A percentile compares a stretch with the other conserved stretches of the same genome.
phyloP scores from a whole-genome alignment of 2,797 vertebrate genomes.

The Rhinoraja longicauda region DNA sequence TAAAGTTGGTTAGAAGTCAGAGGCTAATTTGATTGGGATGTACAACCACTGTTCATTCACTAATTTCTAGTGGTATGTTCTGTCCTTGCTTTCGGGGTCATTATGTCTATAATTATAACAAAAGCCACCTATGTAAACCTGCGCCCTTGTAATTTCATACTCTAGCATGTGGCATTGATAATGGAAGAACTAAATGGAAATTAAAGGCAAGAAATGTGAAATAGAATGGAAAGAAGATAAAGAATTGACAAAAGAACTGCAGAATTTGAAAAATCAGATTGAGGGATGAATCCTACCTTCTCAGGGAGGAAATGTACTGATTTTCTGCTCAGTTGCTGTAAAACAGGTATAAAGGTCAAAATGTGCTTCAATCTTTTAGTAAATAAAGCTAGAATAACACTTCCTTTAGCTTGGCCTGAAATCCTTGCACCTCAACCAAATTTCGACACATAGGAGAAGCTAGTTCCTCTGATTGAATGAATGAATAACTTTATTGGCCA shows the following conservation, averaged over 20 bases:
- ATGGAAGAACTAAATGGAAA: not conserved
- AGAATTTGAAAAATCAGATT: not conserved
- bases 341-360: not conserved
- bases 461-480: not conserved
- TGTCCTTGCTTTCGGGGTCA: not conserved
- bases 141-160: not conserved
- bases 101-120: not conserved
- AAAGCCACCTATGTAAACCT: constrained; percentile 1
- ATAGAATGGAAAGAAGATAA: not conserved
- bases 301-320: not conserved
- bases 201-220: no score
- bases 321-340: not conserved
- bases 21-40: not conserved
- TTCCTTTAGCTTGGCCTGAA: not conserved
- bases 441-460: no score
- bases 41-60: not conserved
- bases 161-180: not conserved
- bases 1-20: not conserved
- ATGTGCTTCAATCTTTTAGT: not conserved
- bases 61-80: not conserved
- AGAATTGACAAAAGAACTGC: not conserved
- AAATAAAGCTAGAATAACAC: not conserved
- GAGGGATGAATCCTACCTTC: not conserved
- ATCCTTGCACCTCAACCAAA: not conserved
- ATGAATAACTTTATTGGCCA: no score